These are phyloP conservation scores for Betta splendens DNA, from an alignment of 2,797 vertebrate genomes.

Conservation along the genomic window DNA sequence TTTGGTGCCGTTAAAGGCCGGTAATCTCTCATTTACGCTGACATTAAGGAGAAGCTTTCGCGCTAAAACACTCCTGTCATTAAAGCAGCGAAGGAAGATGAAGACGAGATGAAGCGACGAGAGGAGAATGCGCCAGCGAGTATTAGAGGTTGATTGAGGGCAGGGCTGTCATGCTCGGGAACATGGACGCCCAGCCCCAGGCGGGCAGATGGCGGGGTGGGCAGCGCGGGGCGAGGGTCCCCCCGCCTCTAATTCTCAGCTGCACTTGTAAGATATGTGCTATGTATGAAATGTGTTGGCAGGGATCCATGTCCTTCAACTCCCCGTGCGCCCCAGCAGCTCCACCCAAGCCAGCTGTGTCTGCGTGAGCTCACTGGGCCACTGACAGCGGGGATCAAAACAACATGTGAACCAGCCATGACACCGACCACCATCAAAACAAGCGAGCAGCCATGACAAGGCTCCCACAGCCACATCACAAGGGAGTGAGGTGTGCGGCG, in stretches of 20 bases:
- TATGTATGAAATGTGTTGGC: slow-evolving; percentile 82
- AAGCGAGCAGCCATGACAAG: slow-evolving; percentile 51
- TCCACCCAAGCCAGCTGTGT: slow-evolving; percentile 77
- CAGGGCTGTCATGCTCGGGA: slow-evolving; percentile 65
- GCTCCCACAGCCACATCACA: slow-evolving; percentile 63
- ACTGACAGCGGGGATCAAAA: slow-evolving; percentile 79
- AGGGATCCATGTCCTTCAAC: slow-evolving; percentile 82
- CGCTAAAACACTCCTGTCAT: slow-evolving; percentile 80
- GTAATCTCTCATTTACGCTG: slow-evolving; percentile 80
- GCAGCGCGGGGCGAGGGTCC: slow-evolving; percentile 68
- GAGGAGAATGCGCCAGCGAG: slow-evolving; percentile 13
- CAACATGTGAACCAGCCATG: slow-evolving; percentile 75
- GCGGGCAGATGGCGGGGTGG: slow-evolving; percentile 81
- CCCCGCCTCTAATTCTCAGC: slow-evolving; percentile 70
- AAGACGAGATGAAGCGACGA: slow-evolving; percentile 40
- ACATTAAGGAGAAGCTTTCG: slow-evolving; percentile 76
- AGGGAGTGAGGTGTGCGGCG: slow-evolving; percentile 46
- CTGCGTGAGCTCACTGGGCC: slow-evolving; percentile 73
- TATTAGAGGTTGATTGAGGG: slow-evolving; percentile 68
- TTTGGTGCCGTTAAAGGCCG: slow-evolving; percentile 73
- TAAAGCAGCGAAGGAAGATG: slow-evolving; percentile 69
- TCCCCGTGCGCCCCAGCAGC: slow-evolving; percentile 66
- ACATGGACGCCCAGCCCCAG: slow-evolving; percentile 58
- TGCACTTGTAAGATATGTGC: slow-evolving; percentile 76
- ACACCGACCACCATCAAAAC: slow-evolving; percentile 68